Conservation (phyloP, 2,888 invertebrate species). For the Ypsolopha scabrella region DNA sequence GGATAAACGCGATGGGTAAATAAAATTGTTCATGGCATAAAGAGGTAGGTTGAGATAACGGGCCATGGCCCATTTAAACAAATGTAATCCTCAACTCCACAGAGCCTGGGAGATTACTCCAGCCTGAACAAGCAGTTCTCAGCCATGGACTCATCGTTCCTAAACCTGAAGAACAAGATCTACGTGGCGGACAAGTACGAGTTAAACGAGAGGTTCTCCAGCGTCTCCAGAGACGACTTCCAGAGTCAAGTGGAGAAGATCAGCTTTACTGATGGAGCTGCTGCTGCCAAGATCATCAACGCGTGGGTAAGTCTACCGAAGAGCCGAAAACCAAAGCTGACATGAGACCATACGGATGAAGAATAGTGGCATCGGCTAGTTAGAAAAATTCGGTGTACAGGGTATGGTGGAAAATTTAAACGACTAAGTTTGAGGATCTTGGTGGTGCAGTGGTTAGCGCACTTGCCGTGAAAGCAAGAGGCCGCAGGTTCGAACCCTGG, state of each 20-base stretch:
- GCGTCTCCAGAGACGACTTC: slow-evolving; percentile 15
- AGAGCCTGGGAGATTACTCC: slow-evolving; percentile 22
- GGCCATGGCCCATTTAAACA: no score
- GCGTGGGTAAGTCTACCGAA: slow-evolving; percentile 19
- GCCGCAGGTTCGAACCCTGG: no score
- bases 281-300: slow-evolving; percentile 18
- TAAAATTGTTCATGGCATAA: no score
- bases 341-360: no score
- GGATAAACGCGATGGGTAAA: no score
- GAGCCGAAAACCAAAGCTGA: background rate
- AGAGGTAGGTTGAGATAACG: no score
- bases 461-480: no score
- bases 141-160: slow-evolving; percentile 20
- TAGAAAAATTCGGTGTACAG: no score
- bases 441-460: no score
- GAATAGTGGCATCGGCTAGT: no score
- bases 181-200: slow-evolving; percentile 20
- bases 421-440: no score
- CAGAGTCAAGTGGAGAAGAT: slow-evolving; percentile 22
- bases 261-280: slow-evolving; percentile 17
- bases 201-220: slow-evolving; percentile 18
- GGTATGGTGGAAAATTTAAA: no score
- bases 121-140: slow-evolving; percentile 19
- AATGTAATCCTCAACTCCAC: background rate
- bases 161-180: slow-evolving; percentile 32